phyloP scores from a whole-genome alignment of 2,113 vertebrate species.

The Triplophysa rosa region DNA sequence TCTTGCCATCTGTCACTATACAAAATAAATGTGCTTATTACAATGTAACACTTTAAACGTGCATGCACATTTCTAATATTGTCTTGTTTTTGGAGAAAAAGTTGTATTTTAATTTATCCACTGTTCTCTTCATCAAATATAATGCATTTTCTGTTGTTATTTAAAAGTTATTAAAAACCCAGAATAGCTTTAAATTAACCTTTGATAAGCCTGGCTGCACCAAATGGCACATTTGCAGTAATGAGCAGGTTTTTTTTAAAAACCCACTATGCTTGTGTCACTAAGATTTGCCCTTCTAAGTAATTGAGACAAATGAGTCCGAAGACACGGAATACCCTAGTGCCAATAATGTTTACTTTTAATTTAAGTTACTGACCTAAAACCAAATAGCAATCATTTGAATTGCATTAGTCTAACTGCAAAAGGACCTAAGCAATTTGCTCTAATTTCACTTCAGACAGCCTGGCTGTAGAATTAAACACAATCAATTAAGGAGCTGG shows the following conservation, averaged over 20 bases:
- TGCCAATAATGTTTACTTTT: conserved; percentile 17
- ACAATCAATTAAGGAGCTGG: neutral
- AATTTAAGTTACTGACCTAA: conserved; percentile 19
- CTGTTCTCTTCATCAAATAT: neutral
- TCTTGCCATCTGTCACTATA: too few species aligned
- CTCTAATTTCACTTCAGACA: conserved; percentile 15
- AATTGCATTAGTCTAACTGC: conserved; percentile 21
- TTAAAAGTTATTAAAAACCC: neutral
- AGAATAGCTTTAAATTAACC: neutral
- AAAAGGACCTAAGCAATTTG: conserved; percentile 12
- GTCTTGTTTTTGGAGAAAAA: neutral
- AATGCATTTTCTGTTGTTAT: neutral
- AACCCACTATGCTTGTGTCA: neutral
- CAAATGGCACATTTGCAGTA: neutral
- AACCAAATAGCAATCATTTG: conserved; percentile 15
- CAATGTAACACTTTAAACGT: too few species aligned
- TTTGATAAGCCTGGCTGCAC: neutral
- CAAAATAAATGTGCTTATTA: too few species aligned
- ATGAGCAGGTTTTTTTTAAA: neutral
- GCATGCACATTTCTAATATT: too few species aligned
- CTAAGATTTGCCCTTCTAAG: neutral
- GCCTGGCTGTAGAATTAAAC: conserved; percentile 1
- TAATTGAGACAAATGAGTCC: conserved; percentile 19
- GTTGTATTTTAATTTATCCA: neutral
- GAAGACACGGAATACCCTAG: conserved; percentile 7